Conservation (phyloP, 37 sponge, comb jelly and placozoan species). For the Cladorhizidae sp. region DNA sequence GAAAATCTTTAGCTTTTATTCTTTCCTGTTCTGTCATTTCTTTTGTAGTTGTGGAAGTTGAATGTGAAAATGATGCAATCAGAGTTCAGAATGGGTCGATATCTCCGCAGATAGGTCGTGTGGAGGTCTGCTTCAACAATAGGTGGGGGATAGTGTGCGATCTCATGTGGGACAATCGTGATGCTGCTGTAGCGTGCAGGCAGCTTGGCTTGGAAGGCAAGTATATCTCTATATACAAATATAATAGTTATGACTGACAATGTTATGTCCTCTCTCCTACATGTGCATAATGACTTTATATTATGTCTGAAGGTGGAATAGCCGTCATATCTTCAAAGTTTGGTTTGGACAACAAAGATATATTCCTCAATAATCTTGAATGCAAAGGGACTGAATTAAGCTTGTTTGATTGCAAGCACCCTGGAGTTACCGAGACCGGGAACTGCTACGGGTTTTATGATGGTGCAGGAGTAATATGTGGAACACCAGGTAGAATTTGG, state of each 20-base stretch:
- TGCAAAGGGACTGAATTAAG: background rate
- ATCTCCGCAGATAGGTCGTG: constrained; percentile 2
- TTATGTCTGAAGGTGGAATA: background rate
- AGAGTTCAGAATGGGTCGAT: background rate
- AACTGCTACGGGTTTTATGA: too few species aligned
- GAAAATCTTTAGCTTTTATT: too few species aligned
- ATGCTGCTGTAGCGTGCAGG: constrained; percentile 13
- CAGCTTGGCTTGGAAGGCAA: constrained; percentile 3
- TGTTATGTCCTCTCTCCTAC: too few species aligned
- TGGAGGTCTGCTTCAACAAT: constrained; percentile 1
- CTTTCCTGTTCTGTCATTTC: background rate
- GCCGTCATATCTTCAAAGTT: background rate
- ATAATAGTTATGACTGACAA: too few species aligned
- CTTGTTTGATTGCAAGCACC: constrained; percentile 1
- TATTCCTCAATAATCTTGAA: background rate
- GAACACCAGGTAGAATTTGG: background rate
- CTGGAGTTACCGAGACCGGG: background rate
- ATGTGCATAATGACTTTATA: too few species aligned
- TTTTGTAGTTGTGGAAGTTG: background rate
- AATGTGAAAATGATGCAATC: background rate
- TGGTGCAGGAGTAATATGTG: background rate
- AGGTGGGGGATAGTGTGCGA: background rate
- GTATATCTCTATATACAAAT: too few species aligned
- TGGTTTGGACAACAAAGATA: background rate
- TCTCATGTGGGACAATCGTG: background rate